Base-by-base conservation (phyloP, 1,140 invertebrate genomes). In the Euschistus heros region DNA sequence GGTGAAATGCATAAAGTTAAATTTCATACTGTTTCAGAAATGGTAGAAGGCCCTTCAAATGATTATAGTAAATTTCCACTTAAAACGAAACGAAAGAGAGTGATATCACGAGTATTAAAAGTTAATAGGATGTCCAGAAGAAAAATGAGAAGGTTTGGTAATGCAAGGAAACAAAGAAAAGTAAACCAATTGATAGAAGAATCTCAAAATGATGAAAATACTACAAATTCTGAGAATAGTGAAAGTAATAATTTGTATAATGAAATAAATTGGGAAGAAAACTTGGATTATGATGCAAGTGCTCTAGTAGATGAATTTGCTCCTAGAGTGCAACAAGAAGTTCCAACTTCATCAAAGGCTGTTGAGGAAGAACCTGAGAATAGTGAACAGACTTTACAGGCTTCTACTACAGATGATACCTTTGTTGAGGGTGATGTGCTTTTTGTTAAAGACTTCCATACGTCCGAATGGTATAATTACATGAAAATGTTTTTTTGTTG, bases 251-350 rank as follows among this genome's bases (percentile, higher is more conserved):
- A 44, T 13, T n/a, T 65, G 26, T 68, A 50, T n/a, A 44, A 61
- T 33, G 67, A 68, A 37, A 61, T 68, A 47, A 55, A 68, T 52
- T 68, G 67, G 67, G 67, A 68, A 46, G 67, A 64, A 52, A 68
- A 68, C 27, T 22, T 68, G 14, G 67, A 65, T 22, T 42, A n/a
- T 22, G 67, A 68, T 50, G 24, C 66, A 15, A 47, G 27, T 20
- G 13, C 26, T 22, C 26, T 62, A 6, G 17, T 68, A 26, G 67
- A 68, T 50, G 67, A 68, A 64, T 68, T 68, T 47, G 67, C 67
- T 1, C 67, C 67, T 8, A 54, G 37, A 61, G 17, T 57, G 3
- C 42, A 24, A 24, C 20, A 47, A 18, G 3, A 10, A 24, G 42
- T 33, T 0, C 37, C 60, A 18, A 62, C 24, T 18, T 33, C 27